Conservation (phyloP, 2,113 vertebrate genomes). For the Condylura cristata region DNA sequence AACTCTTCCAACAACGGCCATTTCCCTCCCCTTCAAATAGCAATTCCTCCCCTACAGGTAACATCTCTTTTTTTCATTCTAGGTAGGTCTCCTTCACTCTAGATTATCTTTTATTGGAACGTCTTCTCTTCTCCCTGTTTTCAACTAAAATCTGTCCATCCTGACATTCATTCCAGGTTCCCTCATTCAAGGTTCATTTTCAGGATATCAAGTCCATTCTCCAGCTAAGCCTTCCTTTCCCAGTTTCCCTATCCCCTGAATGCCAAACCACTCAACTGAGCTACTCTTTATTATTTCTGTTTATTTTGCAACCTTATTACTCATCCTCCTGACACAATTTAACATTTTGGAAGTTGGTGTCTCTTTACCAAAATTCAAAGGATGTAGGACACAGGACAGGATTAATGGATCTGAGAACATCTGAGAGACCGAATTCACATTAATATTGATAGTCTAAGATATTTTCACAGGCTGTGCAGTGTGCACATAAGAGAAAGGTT, state of each 20-base stretch:
- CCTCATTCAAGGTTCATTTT: not conserved
- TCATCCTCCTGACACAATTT: not conserved
- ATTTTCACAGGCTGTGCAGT: not conserved
- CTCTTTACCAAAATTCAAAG: not conserved
- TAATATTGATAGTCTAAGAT: not conserved
- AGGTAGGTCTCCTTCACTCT: not conserved
- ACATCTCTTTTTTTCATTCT: not conserved
- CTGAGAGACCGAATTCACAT: not conserved
- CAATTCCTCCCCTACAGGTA: not conserved
- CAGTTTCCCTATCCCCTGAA: not conserved
- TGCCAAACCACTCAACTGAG: not conserved
- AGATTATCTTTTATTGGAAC: not conserved
- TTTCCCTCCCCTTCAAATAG: not conserved
- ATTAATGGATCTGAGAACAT: not conserved
- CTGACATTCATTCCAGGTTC: not conserved
- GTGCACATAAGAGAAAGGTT: not conserved
- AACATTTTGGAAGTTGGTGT: not conserved
- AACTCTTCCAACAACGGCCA: not conserved
- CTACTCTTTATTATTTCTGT: not conserved
- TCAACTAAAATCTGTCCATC: not conserved
- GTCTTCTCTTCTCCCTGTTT: not conserved
- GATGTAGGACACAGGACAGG: not conserved
- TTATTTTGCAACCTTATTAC: not conserved
- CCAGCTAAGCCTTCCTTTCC: not conserved
- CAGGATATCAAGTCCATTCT: not conserved